Evolutionary conservation across 92 coral and sea anemone species (phyloP), one percentile per base, ranked within the genome.

Genomic region (Galaxea fascicularis): DNA sequence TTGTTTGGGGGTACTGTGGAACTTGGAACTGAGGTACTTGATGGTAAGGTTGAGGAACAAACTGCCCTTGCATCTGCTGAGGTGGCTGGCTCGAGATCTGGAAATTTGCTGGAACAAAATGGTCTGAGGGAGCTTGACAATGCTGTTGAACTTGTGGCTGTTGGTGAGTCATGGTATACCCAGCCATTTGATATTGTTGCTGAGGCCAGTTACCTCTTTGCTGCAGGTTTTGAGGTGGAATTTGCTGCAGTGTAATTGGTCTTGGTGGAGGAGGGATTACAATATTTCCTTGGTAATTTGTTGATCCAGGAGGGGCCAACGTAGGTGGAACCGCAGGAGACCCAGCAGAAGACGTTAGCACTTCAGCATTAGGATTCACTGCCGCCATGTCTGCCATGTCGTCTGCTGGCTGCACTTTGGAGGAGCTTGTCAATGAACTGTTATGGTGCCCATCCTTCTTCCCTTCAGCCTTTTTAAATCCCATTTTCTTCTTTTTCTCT

Each of bases 351-450:
- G 90, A 85, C 12, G 95, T 70, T 24, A 86, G 63, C 46, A 72
- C 82, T 63, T 93, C 97, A 18, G 95, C 89, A 82, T 86, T 74
- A 6, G 97, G 97, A 68, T 93, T 93, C 0, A 93, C 93, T 52
- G 95, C 97, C 3, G 97, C 94, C 45, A 87, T 86, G 26, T 86
- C 87, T 53, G 78, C 89, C 73, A 87, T 82, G 59, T 84, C 92
- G 31, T 87, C 88, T 22, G 90, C 82, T 56, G 95, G 91, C 44
- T 84, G 77, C 17, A 88, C 82, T 69, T 79, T 88, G 18, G 91
- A 63, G n/a, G 92, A 79, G 26, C 71, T 52, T 20, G 76, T 79
- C 72, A 84, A 71, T 45, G 83, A 78, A 39, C 39, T 86, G 76
- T 88, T 90, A 31, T 82, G 88, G 72, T 77, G 83, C 15, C 73